Evolutionary conservation across 2,888 invertebrate genomes (phyloP).

Genomic region (Sminthurides aquaticus): DNA sequence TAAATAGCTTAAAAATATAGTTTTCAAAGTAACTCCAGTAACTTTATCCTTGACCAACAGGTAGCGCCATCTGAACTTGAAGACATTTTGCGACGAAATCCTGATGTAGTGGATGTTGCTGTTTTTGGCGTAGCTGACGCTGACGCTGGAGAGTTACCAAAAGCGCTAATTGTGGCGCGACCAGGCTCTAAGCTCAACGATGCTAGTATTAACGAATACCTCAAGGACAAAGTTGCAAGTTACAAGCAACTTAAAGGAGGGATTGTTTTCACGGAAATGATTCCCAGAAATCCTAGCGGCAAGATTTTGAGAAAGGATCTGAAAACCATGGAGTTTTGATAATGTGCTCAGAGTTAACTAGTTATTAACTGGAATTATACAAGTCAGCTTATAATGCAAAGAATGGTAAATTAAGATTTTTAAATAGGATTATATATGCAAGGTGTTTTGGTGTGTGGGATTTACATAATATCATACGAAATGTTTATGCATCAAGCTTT

Average conservation of each 20-base stretch:
- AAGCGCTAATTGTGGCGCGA: slow-evolving; percentile 62
- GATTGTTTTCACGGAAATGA: slow-evolving; percentile 59
- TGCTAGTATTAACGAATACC: slow-evolving; percentile 57
- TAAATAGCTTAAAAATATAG: neutral
- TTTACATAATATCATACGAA: too few relatives aligned
- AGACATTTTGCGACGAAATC: slow-evolving; percentile 62
- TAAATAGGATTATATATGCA: too few relatives aligned
- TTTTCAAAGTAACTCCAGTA: neutral
- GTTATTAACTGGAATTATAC: neutral
- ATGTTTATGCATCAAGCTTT: too few relatives aligned
- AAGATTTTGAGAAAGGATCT: slow-evolving; percentile 51
- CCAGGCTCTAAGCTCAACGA: slow-evolving; percentile 49
- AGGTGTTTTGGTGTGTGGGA: too few relatives aligned
- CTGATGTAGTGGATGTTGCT: slow-evolving; percentile 70
- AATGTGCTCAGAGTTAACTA: neutral
- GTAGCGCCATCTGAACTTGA: slow-evolving; percentile 86
- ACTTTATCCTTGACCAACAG: slow-evolving; percentile 49
- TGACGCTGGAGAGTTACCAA: slow-evolving; percentile 64
- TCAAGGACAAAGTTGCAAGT: slow-evolving; percentile 61
- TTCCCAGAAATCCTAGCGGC: slow-evolving; percentile 68
- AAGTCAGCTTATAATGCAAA: too few relatives aligned
- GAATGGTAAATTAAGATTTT: too few relatives aligned
- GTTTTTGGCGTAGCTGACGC: slow-evolving; percentile 65
- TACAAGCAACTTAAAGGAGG: slow-evolving; percentile 67
- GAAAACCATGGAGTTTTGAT: slow-evolving; percentile 15